These are phyloP conservation scores for Pelecanoides urinatrix DNA, from an alignment of 2,113 vertebrate species.

Conservation along the genomic window DNA sequence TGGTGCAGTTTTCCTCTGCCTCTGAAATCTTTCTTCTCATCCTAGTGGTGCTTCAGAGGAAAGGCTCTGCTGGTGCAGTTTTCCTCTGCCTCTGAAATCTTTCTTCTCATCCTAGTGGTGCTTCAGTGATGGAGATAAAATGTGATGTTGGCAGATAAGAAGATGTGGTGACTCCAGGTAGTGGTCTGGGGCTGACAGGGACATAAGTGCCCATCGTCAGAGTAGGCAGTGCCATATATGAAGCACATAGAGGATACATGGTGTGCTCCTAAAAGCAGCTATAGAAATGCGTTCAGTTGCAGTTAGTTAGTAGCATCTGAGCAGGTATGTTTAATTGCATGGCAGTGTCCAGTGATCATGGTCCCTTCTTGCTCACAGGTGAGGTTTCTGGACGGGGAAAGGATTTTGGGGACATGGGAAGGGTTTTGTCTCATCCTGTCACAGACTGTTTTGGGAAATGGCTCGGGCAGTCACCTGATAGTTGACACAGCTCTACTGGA, in stretches of 20 bases:
- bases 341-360: accelerated
- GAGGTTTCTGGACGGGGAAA: background rate
- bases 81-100: background rate
- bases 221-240: background rate
- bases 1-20: background rate
- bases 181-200: background rate
- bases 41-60: background rate
- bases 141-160: accelerated
- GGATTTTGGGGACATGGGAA: too few species aligned
- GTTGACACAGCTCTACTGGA: background rate
- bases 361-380: background rate
- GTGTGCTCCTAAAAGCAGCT: background rate
- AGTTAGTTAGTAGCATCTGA: background rate
- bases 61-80: background rate
- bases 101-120: background rate
- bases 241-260: background rate
- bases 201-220: accelerated
- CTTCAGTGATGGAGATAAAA: background rate
- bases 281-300: background rate
- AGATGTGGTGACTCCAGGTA: background rate
- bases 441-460: background rate
- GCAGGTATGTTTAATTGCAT: background rate
- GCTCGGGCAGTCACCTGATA: background rate
- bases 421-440: background rate
- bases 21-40: background rate